phyloP scores from a whole-genome alignment of 1,140 invertebrate genomes.

The Radopholus similis region DNA sequence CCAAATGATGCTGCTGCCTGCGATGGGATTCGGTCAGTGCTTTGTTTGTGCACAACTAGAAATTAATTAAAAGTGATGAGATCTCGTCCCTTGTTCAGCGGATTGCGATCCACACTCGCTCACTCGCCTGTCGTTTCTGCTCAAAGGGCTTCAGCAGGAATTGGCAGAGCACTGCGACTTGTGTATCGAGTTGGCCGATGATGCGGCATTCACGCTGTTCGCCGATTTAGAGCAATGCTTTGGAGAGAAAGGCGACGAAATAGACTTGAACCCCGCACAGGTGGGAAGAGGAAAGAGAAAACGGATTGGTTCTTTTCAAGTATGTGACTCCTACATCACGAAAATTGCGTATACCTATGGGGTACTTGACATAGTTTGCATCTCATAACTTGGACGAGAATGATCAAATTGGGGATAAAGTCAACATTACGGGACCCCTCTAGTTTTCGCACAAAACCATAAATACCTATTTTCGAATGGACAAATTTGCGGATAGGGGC shows the following conservation, averaged over 20 bases:
- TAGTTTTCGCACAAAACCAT: too few species aligned
- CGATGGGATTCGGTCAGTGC: conserved; percentile 35
- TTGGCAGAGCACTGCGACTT: conserved; percentile 22
- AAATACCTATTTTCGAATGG: too few species aligned
- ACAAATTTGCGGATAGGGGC: too few species aligned
- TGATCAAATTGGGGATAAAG: too few species aligned
- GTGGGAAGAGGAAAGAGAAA: too few species aligned
- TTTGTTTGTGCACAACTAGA: not conserved
- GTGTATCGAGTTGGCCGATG: conserved; percentile 35
- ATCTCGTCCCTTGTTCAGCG: conserved; percentile 19
- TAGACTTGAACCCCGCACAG: not conserved
- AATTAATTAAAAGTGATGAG: too few species aligned
- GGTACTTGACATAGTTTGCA: too few species aligned
- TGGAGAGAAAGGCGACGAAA: not conserved
- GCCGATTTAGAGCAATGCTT: not conserved
- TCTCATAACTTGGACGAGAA: too few species aligned
- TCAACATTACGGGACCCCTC: too few species aligned
- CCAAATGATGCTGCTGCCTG: conserved; percentile 37
- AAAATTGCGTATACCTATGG: too few species aligned
- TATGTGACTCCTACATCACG: too few species aligned
- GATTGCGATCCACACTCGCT: conserved; percentile 25
- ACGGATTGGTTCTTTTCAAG: too few species aligned
- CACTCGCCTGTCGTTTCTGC: conserved; percentile 33
- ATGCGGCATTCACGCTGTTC: conserved; percentile 23
- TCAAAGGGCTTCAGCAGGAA: conserved; percentile 34